phyloP scores from a whole-genome alignment of 2,113 vertebrate species.

The Eurypyga helias region DNA sequence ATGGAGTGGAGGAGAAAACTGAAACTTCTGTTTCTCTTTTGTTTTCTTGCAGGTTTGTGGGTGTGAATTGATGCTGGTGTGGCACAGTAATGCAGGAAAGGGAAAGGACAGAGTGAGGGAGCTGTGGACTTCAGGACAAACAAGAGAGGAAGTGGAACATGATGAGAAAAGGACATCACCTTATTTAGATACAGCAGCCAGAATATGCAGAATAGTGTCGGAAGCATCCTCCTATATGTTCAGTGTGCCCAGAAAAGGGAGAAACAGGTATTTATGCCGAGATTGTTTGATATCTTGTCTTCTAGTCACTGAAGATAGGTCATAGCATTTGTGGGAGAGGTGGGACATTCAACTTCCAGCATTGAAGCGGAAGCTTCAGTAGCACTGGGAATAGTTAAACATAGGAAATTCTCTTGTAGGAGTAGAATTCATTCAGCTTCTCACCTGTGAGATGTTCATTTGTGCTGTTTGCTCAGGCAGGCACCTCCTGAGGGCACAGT shows the following conservation, averaged over 20 bases:
- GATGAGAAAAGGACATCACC: not conserved
- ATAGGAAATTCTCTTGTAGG: not conserved
- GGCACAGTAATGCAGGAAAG: not conserved
- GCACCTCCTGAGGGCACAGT: not conserved
- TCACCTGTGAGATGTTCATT: not conserved
- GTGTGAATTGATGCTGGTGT: not conserved
- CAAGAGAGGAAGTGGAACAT: not conserved
- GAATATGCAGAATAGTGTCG: not conserved
- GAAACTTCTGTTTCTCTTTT: not conserved
- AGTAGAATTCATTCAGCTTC: slow-evolving; percentile 8
- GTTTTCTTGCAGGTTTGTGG: not conserved
- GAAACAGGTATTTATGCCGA: not conserved
- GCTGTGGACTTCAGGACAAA: not conserved
- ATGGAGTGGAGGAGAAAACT: not conserved
- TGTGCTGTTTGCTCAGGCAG: not conserved
- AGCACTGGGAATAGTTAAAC: not conserved
- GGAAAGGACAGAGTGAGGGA: not conserved
- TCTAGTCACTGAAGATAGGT: not conserved
- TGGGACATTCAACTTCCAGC: not conserved
- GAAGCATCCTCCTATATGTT: not conserved
- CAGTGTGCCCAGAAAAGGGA: not conserved
- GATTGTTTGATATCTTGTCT: not conserved
- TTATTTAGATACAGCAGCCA: not conserved
- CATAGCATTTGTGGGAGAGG: not conserved
- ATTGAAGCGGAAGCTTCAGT: not conserved